Conservation (phyloP, 2,113 vertebrate species). For the Austrofundulus limnaeus region DNA sequence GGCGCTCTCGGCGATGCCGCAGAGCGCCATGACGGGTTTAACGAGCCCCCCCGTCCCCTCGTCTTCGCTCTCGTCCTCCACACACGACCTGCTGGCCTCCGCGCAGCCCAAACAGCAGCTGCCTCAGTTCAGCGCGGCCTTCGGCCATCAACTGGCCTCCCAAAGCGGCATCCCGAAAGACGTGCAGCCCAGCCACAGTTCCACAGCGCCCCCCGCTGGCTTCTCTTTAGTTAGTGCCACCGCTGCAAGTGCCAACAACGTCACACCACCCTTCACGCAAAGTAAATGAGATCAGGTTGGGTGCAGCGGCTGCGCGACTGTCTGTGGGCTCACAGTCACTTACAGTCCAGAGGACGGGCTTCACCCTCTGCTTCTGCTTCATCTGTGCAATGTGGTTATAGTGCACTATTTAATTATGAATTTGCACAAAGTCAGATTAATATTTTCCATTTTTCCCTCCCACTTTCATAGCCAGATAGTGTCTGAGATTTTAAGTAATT, state of each 20-base stretch:
- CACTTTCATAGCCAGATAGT: constrained; percentile 30
- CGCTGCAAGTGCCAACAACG: constrained; percentile 92
- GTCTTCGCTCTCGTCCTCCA: constrained; percentile 59
- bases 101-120: constrained; percentile 94
- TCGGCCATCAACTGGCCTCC: constrained; percentile 95
- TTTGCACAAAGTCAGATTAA: constrained; percentile 66
- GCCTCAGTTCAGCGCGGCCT: constrained; percentile 98
- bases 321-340: constrained; percentile 51
- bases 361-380: constrained; percentile 48
- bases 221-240: constrained; percentile 92
- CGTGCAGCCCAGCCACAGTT: constrained; percentile 99
- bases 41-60: constrained; percentile 77
- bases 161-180: constrained; percentile 99
- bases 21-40: constrained; percentile 85
- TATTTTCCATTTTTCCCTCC: constrained; percentile 36
- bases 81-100: constrained; percentile 86
- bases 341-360: constrained; percentile 33
- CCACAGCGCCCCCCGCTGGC: constrained; percentile 94
- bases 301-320: constrained; percentile 12
- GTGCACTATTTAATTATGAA: constrained; percentile 71
- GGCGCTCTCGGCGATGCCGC: constrained; percentile 90
- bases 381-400: constrained; percentile 63
- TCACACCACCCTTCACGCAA: constrained; percentile 87
- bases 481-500: constrained; percentile 44
- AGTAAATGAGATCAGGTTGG: constrained; percentile 79